Percentiles rank a stretch among this genome's conserved stretches.
Conservation (phyloP, 1,140 invertebrate genomes). For the Bicyclus anynana region DNA sequence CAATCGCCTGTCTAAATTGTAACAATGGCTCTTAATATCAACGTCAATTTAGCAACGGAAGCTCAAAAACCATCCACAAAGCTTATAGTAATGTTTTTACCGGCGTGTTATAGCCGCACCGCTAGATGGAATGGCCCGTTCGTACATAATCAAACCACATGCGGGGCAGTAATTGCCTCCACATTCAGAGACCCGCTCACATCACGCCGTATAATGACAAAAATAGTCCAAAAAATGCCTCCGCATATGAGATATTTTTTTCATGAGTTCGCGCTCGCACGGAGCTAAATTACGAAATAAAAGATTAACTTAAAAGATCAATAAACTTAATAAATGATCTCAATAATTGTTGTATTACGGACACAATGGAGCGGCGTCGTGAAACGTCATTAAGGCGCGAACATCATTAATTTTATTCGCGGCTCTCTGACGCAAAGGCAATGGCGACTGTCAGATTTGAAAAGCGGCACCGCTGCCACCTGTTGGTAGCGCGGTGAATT, state of each 20-base stretch:
- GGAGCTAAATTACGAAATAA: conserved; percentile 76
- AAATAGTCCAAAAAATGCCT: conserved; percentile 76
- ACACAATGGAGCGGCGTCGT: conserved; percentile 75
- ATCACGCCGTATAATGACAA: conserved; percentile 76
- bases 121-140: conserved; percentile 68
- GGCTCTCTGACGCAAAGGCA: conserved; percentile 72
- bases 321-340: conserved; percentile 78
- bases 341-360: conserved; percentile 77
- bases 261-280: conserved; percentile 69
- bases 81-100: conserved; percentile 71
- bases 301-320: conserved; percentile 78
- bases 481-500: conserved; percentile 75
- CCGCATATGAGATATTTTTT: conserved; percentile 76
- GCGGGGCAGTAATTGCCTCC: conserved; percentile 74
- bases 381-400: conserved; percentile 76
- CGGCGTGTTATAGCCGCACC: conserved; percentile 55
- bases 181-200: conserved; percentile 74
- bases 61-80: conserved; percentile 61
- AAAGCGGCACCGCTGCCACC: conserved; percentile 69
- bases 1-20: conserved; percentile 42
- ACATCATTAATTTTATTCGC: conserved; percentile 77
- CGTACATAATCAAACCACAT: conserved; percentile 76
- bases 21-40: conserved; percentile 63
- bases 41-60: conserved; percentile 73
- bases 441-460: conserved; percentile 75